Percentiles rank a stretch among this genome's conserved stretches.
Conservation (phyloP, 2,888 invertebrate genomes). For the Ethmia dodecea region DNA sequence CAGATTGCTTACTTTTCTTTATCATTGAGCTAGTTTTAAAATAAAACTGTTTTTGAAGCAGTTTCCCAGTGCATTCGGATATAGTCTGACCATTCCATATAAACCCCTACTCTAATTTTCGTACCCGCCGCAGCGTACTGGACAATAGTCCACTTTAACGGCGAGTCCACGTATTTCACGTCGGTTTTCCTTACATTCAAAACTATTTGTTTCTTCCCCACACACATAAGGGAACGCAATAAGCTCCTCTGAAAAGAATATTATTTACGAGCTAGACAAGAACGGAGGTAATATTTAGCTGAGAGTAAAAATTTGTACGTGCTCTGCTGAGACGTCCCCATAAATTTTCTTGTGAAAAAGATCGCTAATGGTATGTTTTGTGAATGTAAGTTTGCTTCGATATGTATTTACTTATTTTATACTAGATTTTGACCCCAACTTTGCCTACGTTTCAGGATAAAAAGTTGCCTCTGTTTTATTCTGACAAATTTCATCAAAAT, state of each 20-base stretch:
- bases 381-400: constrained; percentile 30
- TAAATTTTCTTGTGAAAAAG: constrained; percentile 65
- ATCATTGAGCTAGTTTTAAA: no score
- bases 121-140: constrained; percentile 46
- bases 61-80: no score
- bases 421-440: no score
- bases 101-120: constrained; percentile 34
- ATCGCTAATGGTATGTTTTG: constrained; percentile 54
- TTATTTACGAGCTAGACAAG: constrained; percentile 65
- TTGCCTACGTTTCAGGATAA: no score
- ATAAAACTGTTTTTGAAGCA: no score
- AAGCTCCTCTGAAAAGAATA: constrained; percentile 67
- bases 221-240: constrained; percentile 52
- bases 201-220: constrained; percentile 58
- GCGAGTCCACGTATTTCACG: constrained; percentile 45
- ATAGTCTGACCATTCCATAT: no score
- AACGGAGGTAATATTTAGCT: constrained; percentile 60
- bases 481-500: no score
- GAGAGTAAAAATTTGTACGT: constrained; percentile 63
- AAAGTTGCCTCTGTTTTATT: no score
- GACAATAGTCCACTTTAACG: constrained; percentile 54
- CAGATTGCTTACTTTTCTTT: no score
- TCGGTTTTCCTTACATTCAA: constrained; percentile 40
- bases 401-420: no score
- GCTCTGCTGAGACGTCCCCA: constrained; percentile 48